Evolutionary conservation across 2,113 vertebrate species (phyloP).

Genomic region (Colius striatus): DNA sequence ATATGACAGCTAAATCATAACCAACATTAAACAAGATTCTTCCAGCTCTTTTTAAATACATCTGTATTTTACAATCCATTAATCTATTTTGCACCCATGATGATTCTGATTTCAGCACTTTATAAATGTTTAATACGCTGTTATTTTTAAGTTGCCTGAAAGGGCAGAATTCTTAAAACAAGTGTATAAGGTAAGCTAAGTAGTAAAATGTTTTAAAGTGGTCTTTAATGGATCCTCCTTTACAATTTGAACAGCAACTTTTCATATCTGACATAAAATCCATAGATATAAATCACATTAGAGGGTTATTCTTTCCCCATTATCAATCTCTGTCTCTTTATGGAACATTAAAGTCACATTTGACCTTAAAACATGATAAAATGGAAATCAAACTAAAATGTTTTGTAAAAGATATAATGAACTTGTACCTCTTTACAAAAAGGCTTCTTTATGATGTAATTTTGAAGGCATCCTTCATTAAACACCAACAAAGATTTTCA

Average conservation of each 20-base stretch:
- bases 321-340: conserved; percentile 99
- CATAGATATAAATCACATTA: conserved; percentile 98
- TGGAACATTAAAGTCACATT: conserved; percentile 88
- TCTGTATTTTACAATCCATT: background rate
- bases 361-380: conserved; percentile 89
- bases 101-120: background rate
- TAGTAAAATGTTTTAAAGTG: conserved; percentile 83
- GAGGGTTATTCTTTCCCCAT: conserved; percentile 90
- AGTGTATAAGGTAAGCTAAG: conserved; percentile 79
- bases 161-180: conserved; percentile 75
- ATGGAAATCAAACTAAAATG: conserved; percentile 78
- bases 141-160: conserved; percentile 66
- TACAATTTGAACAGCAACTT: conserved; percentile 93
- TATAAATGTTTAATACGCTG: conserved; percentile 50
- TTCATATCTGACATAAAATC: conserved; percentile 99
- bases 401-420: conserved; percentile 73
- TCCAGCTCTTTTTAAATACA: conserved; percentile 2
- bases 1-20: background rate
- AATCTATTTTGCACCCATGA: background rate
- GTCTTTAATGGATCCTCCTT: conserved; percentile 93
- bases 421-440: conserved; percentile 65
- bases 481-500: conserved; percentile 45
- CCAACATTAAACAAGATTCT: background rate
- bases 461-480: conserved; percentile 59
- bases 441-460: conserved; percentile 53